Evolutionary conservation across 2,113 vertebrate genomes (phyloP), one percentile per base, ranked within the genome.

Genomic region (Rissa tridactyla): DNA sequence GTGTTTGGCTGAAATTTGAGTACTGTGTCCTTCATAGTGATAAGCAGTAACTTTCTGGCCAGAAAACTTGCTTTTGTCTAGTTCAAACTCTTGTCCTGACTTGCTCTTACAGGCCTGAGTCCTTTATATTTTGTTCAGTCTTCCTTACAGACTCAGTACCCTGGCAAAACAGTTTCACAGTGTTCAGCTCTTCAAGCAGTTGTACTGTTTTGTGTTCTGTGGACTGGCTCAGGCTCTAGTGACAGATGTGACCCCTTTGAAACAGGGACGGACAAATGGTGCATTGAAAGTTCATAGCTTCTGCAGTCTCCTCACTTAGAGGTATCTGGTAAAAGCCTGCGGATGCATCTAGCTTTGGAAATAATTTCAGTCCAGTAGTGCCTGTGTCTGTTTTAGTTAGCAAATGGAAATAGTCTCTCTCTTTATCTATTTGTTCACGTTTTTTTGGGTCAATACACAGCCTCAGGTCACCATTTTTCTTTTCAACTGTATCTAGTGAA

Each of bases 161-260:
- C 97, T 88, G 42, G 95, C 87, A 95, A 96, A 97, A 97, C 96
- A 97, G 95, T 97, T 97, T 97, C 94, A 86, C 95, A 96, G 95
- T 97, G 97, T 97, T 97, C 94, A 97, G 91, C 95, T 96, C 95
- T 94, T 96, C 55, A 94, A 97, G 91, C 95, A 93, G 95, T 94
- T 95, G 94, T 97, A 95, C 94, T 95, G 95, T 97, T 96, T 95
- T 96, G 96, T 97, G 96, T 95, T 96, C 96, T 93, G 94, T 71
- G 95, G 92, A 95, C 91, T 95, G 89, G 96, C 92, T 96, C 96
- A 72, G 94, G 95, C 88, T 90, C 96, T 80, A 94, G 92, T 96
- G 96, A 97, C 96, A 96, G 94, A 93, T 90, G 94, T 96, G 93
- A 95, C 89, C 91, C 89, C 82, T 97, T 92, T 90, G 89, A 91